Evolutionary conservation across 2,888 invertebrate species (phyloP), one percentile per base, ranked within the genome.

Genomic region (Tubulanus polymorphus): DNA sequence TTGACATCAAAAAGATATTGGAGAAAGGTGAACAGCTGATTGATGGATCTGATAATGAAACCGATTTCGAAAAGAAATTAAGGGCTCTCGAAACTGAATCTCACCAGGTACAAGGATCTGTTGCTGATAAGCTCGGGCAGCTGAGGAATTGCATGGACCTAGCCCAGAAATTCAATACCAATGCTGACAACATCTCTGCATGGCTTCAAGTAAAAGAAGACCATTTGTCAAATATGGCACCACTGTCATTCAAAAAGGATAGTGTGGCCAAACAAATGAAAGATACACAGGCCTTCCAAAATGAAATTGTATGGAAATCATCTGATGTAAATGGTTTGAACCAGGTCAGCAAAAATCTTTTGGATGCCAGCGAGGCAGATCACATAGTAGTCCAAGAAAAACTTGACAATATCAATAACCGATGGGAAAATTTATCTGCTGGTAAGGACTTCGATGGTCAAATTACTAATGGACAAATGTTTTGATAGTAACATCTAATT

Each of bases 281-380:
- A 52, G 93, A 94, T 68, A 81, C 94, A 54, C 91, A 93, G 71
- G 65, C 85, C 49, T 89, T 95, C 83, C 86, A 93, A 67, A 93
- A 93, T 71, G 95, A 95, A 69, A 87, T 94, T 0, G 90, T 93
- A 88, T 91, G 93, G 78, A 90, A 90, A 71, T 90, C 91, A 15
- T 93, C 93, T 10, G 95, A 95, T 79, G 93, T 89, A 70, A 95
- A 95, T 71, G 91, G 60, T 20, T 60, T 75, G 59, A 72, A 71
- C 51, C 57, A 61, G 23, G 71, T 70, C 2, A 94, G 94, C 1
- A 93, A 93, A 69, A 87, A 90, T 0, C 91, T 95, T 82, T 84
- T 94, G 51, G 85, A 87, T 0, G 85, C 90, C 48, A 93, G 93
- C 66, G 94, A 95, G 74, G 86, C 89, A 51, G 94, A 95, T 72